Conservation (phyloP, 2,888 invertebrate genomes). For the Plutella xylostella region DNA sequence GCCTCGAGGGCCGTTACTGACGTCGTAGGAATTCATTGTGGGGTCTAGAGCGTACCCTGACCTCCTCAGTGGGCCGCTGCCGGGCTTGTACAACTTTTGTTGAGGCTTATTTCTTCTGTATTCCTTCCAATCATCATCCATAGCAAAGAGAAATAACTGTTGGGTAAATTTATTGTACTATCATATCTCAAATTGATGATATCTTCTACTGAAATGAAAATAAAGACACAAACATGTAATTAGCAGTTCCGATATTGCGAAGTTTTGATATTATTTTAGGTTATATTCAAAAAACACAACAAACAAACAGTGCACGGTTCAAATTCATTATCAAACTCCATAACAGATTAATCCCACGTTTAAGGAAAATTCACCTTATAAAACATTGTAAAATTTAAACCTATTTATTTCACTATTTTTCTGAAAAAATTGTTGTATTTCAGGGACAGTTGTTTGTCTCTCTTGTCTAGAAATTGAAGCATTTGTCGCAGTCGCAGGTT, state of each 20-base stretch:
- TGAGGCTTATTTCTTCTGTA: constrained; percentile 75
- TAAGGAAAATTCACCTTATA: not conserved
- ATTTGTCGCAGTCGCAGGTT: not conserved
- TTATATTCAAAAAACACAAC: constrained; percentile 35
- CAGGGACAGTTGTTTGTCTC: not conserved
- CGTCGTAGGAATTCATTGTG: constrained; percentile 61
- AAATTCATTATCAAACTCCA: not conserved
- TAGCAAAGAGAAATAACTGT: too few relatives aligned
- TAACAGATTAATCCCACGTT: not conserved
- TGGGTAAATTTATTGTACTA: not conserved
- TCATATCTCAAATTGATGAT: constrained; percentile 24
- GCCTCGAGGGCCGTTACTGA: constrained; percentile 37
- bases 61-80: constrained; percentile 80
- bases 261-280: constrained; percentile 28
- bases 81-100: constrained; percentile 79
- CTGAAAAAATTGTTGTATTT: not conserved
- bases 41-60: constrained; percentile 71
- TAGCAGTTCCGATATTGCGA: not conserved
- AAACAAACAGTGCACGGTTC: constrained; percentile 11
- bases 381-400: not conserved
- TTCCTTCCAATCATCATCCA: constrained; percentile 69
- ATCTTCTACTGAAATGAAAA: not conserved
- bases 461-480: too few relatives aligned
- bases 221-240: not conserved
- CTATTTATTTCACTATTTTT: not conserved